phyloP scores from a whole-genome alignment of 2,797 vertebrate species.

The Tauraco hartlaubi region DNA sequence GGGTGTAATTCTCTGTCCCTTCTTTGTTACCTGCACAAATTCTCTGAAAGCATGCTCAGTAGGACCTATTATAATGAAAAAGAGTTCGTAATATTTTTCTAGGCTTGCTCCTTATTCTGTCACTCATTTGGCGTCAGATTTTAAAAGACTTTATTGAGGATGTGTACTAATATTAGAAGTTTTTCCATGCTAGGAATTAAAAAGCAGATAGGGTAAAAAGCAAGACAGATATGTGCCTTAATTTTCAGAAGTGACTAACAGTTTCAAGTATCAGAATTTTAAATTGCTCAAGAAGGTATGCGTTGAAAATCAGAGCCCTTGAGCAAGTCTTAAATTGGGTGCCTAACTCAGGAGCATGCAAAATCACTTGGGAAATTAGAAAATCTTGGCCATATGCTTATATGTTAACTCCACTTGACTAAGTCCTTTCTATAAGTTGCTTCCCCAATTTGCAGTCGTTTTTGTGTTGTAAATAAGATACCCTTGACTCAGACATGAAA shows the following conservation, averaged over 20 bases:
- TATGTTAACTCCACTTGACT: conserved; percentile 45
- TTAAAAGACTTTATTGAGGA: background rate
- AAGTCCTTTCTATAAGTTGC: conserved; percentile 36
- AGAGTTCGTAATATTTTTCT: background rate
- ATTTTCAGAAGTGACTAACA: background rate
- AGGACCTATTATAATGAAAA: background rate
- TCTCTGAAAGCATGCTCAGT: background rate
- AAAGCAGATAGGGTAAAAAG: background rate
- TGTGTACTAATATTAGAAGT: background rate
- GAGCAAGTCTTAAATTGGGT: conserved; percentile 17
- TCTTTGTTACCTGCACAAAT: background rate
- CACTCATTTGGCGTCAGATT: background rate
- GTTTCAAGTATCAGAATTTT: conserved; percentile 24
- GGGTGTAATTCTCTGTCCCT: background rate
- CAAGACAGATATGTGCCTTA: background rate
- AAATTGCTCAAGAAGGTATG: conserved; percentile 12
- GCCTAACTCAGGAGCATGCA: background rate
- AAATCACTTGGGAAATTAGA: conserved; percentile 45
- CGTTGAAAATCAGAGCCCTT: background rate
- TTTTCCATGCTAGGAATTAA: background rate
- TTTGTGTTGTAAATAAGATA: conserved; percentile 63
- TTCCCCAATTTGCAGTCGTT: conserved; percentile 37
- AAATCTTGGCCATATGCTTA: conserved; percentile 42
- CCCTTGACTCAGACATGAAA: conserved; percentile 35
- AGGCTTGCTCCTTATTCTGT: background rate